A percentile compares a stretch with the other conserved stretches of the same genome.
Evolutionary conservation across 2,888 invertebrate genomes (phyloP).

Genomic region (Sphinx pinastri): DNA sequence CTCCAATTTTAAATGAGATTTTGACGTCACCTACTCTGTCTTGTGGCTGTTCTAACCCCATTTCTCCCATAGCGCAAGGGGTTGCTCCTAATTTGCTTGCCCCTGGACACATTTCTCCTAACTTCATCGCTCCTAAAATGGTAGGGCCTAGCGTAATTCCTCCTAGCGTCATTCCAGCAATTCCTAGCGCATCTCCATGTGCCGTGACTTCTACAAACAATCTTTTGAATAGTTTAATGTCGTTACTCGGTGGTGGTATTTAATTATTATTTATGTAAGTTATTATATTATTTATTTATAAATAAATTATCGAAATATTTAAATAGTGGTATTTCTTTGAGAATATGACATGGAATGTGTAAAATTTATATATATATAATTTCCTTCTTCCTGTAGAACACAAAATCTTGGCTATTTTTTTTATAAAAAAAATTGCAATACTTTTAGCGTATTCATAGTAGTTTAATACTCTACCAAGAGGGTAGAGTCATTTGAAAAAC

Average conservation of each 20-base stretch:
- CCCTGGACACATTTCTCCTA: conserved; percentile 35
- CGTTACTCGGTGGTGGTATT: conserved; percentile 30
- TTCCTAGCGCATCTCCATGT: conserved; percentile 25
- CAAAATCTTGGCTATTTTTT: background rate
- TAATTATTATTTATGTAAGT: conserved; percentile 29
- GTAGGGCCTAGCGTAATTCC: conserved; percentile 32
- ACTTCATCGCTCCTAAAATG: conserved; percentile 30
- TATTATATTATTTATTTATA: conserved; percentile 30
- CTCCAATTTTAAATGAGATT: conserved; percentile 57
- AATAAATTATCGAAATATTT: conserved; percentile 19
- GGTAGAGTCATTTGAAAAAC: background rate
- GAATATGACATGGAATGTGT: background rate
- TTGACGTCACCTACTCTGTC: conserved; percentile 48
- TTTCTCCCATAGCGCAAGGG: conserved; percentile 41
- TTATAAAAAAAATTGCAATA: background rate
- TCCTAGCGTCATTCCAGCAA: conserved; percentile 11
- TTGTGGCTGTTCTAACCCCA: conserved; percentile 53
- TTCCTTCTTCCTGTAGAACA: background rate
- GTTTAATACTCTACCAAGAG: background rate
- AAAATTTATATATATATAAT: background rate
- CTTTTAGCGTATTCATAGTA: background rate
- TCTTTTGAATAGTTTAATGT: conserved; percentile 31
- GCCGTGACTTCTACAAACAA: conserved; percentile 21
- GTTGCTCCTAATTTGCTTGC: conserved; percentile 33
- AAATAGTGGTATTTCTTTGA: background rate